Percentiles rank a stretch among this genome's conserved stretches.
Evolutionary conservation across 2,797 vertebrate species (phyloP).

Genomic region (Tiaroga cobitis): DNA sequence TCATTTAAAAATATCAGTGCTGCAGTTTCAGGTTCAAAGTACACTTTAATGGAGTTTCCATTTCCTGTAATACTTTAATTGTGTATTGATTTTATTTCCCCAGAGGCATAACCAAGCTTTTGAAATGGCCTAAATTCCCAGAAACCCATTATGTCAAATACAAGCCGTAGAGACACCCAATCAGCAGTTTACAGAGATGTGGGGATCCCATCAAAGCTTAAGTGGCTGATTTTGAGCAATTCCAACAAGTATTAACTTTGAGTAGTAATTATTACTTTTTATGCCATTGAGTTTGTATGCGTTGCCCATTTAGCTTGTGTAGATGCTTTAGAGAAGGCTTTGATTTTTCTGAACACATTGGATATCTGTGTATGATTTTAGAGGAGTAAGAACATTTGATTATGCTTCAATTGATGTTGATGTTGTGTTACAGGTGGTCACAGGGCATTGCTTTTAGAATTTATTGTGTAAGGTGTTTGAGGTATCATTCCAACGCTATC

Average conservation of each 20-base stretch:
- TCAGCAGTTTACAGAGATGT: constrained; percentile 35
- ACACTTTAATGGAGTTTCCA: constrained; percentile 38
- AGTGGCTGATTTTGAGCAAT: constrained; percentile 25
- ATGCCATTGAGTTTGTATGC: neutral
- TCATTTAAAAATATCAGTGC: neutral
- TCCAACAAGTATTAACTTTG: constrained; percentile 2
- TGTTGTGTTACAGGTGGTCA: neutral
- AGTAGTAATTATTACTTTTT: constrained; percentile 16
- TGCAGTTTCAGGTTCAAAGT: constrained; percentile 31
- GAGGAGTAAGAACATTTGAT: neutral
- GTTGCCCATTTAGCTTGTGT: neutral
- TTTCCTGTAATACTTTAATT: constrained; percentile 53
- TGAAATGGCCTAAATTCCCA: constrained; percentile 48
- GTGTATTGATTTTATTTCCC: constrained; percentile 40
- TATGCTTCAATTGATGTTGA: neutral
- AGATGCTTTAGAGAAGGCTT: neutral
- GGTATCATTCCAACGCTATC: neutral
- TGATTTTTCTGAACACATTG: neutral
- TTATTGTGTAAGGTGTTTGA: neutral
- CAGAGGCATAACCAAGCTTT: constrained; percentile 46
- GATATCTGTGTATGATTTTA: neutral
- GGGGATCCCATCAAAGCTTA: constrained; percentile 29
- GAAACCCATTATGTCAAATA: constrained; percentile 49
- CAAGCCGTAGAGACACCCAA: constrained; percentile 20
- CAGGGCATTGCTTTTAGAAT: neutral